Evolutionary conservation across 2,797 vertebrate genomes (phyloP), one percentile per base, ranked within the genome.

Genomic region (Phrynocephalus forsythii): DNA sequence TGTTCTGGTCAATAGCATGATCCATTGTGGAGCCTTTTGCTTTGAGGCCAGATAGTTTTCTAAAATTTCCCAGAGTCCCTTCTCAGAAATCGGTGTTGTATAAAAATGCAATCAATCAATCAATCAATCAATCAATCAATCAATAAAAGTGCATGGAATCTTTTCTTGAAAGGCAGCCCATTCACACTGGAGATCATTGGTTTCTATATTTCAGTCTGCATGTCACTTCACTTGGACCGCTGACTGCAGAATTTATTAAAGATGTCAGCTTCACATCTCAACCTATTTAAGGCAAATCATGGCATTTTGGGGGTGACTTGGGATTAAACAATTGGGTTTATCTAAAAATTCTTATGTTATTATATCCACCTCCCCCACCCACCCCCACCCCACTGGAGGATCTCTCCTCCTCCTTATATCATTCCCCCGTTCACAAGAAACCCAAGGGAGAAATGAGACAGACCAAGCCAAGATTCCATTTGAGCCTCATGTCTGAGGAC

Each of bases 191-290:
- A 0, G 13, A 2, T 73, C 86, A 87, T 72, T 87, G 28, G 3
- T 63, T 3, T 26, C 13, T 16, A n/a, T 28, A n/a, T 24, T 10
- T 66, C 72, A 84, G 28, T 82, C 33, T 30, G 38, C 22, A 26
- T 8, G 20, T 67, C 87, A 77, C 85, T 91, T 92, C 87, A 15
- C 85, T 1, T 1, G 87, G 18, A 92, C 91, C 90, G 92, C 82
- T 38, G 94, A 88, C 68, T 91, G 85, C 86, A 80, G 72, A 89
- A 88, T 73, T 87, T 0, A 1, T 22, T 84, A 18, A 76, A 44
- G 24, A 81, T 22, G 84, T 84, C 1, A 16, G 89, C 68, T 28
- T 11, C 82, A 82, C 92, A 44, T 91, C 5, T 28, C 89, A 33
- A 44, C 13, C 86, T 91, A 76, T 30, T 86, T 11, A 1, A 63